Base-by-base conservation (phyloP, 2,888 invertebrate species). In the Phanerotoma sp. region DNA sequence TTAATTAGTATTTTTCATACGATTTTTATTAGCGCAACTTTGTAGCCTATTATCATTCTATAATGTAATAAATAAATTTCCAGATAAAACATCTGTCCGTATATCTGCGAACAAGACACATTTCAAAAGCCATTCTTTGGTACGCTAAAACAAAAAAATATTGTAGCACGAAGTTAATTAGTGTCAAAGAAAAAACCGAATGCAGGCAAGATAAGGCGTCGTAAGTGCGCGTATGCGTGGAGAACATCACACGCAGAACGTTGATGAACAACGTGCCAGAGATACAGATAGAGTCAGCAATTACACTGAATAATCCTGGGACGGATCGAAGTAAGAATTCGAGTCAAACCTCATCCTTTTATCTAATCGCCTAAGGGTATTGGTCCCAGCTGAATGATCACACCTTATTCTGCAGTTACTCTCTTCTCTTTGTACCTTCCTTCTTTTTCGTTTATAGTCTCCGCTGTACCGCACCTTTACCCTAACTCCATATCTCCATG, bases 131-230 rank as follows among this genome's bases (percentile, higher is more conserved):
- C 20, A 38, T 38, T 38, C 20, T 38, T 38, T 38, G 11, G 20
- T 18, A 18, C 18, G 38, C 11, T 38, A 38, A 18, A 38, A 38
- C 16, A 38, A 16, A 48, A 48, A 15, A 48, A 25, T 48, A 16
- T 21, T 25, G 25, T 38, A 22, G 41, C 32, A 40, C 41, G 33
- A 63, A 69, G 72, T 73, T 74, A 74, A 74, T 75, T 75, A 74
- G 73, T 71, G 74, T 69, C 61, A 59, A 66, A 69, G 65, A 67
- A 64, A 60, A 47, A 54, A 61, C 55, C 45, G 28, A 48, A 51
- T 51, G 48, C 54, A 54, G 25, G 7, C 25, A 51, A 54, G 42
- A 48, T 41, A 33, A 48, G 56, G 30, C 37, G 18, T 38, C 38
- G 18, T 20, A 28, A 38, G 16, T 42, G 41, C 37, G 56, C 38